phyloP scores from a whole-genome alignment of 2,113 vertebrate genomes.

The Serinus canaria region DNA sequence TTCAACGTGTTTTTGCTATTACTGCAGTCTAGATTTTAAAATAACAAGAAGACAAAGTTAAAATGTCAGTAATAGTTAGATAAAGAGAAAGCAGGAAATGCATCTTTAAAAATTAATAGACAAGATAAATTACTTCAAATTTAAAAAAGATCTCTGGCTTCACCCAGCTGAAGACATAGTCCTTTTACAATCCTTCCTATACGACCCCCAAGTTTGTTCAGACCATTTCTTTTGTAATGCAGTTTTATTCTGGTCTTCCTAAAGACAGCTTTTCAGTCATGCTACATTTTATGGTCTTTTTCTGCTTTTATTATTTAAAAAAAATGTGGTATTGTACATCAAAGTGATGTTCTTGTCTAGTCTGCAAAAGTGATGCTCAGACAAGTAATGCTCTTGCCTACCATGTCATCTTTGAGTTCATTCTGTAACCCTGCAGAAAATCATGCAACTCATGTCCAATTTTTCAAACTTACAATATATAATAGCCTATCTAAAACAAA shows the following conservation, averaged over 20 bases:
- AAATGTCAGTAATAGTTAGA: not conserved
- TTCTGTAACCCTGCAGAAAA: slow-evolving; percentile 5
- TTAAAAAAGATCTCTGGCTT: not conserved
- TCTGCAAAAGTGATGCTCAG: not conserved
- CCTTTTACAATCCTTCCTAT: not conserved
- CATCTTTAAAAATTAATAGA: not conserved
- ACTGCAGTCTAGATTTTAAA: not conserved
- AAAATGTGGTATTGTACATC: not conserved
- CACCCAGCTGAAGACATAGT: not conserved
- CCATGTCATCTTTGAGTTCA: not conserved
- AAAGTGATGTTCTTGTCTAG: slow-evolving; percentile 2
- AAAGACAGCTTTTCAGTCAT: not conserved
- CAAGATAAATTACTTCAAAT: not conserved
- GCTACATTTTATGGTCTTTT: not conserved
- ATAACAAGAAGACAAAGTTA: not conserved
- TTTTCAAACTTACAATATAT: not conserved
- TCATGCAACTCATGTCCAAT: not conserved
- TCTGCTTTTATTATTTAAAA: not conserved
- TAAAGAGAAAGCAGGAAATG: not conserved
- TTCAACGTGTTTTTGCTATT: not conserved
- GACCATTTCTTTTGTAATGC: not conserved
- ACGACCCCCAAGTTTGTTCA: not conserved
- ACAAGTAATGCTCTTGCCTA: not conserved
- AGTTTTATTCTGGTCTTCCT: not conserved
- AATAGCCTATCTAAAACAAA: not conserved